Evolutionary conservation across 2,797 vertebrate species (phyloP), one percentile per base, ranked within the genome.

Genomic region (Silurus lanzhouensis): DNA sequence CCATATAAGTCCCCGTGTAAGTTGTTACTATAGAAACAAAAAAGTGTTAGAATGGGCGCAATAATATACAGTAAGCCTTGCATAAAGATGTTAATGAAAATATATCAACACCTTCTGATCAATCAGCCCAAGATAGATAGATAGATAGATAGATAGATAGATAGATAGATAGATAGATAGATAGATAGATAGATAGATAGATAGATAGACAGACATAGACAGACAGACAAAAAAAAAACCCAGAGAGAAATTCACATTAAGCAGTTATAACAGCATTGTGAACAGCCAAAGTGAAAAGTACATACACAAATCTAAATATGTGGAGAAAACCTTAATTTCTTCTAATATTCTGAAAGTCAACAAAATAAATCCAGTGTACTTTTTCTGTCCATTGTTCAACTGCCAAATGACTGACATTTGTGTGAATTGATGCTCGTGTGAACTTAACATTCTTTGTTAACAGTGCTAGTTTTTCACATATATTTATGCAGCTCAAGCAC

Each of bases 371-470:
- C 70, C 27, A 52, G 46, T 81, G 60, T 19, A 63, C 58, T 72
- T 81, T 52, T 61, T 64, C 7, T 64, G 20, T 75, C 12, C 4
- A 58, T 64, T 57, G 44, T 63, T 80, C 1, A 3, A 12, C 15
- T 25, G 22, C 58, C 60, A 8, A 78, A 25, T 27, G 22, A 81
- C 14, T 52, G 61, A 27, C 46, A 66, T 25, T 81, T 27, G 61
- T 52, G 46, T 27, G 44, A 81, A 52, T 52, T 66, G 61, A 66
- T 19, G 22, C 78, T 52, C 7, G 68, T 66, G 71, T 57, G 70
- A 85, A 81, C 63, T 70, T 72, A 81, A 67, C 19, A 55, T 74
- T 66, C 68, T 75, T 75, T 85, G 79, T 81, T 85, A 75, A 66
- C 27, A 81, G 70, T 22, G 66, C 46, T 58, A 46, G 27, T 74